Base-by-base conservation (phyloP, 2,113 vertebrate species). In the Chitala chitala region DNA sequence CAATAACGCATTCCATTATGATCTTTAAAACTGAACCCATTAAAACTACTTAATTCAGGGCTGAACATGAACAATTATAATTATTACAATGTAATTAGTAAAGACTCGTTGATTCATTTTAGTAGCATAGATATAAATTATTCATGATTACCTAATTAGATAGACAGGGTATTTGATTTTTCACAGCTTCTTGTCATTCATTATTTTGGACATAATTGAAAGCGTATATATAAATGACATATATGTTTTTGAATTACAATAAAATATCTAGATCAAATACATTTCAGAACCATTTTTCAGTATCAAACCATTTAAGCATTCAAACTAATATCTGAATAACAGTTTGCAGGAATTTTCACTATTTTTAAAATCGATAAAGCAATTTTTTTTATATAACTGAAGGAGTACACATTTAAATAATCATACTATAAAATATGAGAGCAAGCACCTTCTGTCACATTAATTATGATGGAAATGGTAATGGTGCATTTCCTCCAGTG, bases 11-110 rank as follows among this genome's bases (percentile, higher is more conserved):
- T 29, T 33, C 31, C 36, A 33, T 63, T 33, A 17, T 63, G 59
- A 63, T 20, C 31, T 63, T 63, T 33, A 63, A 9, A 29, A 29
- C 33, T 63, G 38, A 61, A 61, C 10, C 31, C 33, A 61, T 17
- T 59, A n/a, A n/a, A n/a, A n/a, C n/a, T 58, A 31, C n/a, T 61
- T 61, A 61, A 61, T 61, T 61, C 58, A 61, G 38, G n/a, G 58
- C 58, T 61, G 58, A 61, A 38, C 58, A 61, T 61, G 13, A 63
- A 63, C 13, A 63, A 63, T 63, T 33, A 38, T n/a, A n/a, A n/a
- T 36, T 63, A 63, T 63, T 63, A 59, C 33, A 61, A 61, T 61
- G 29, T 61, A 33, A 63, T 63, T 63, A 63, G 38, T 63, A 36
- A 33, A n/a, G 15, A 63, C 31, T 15, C 29, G 4, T 63, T 63